phyloP scores from a whole-genome alignment of 1,140 invertebrate species.

The Apis mellifera region Amel_HAv3.1 CM009933.2:7743501-7744000 shows the following conservation, averaged over 20 bases:
- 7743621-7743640: too few species aligned
- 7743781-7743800: background rate
- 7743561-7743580: background rate
- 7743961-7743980: background rate
- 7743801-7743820: background rate
- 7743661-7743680: too few species aligned
- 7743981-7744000: background rate
- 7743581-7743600: background rate
- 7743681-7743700: too few species aligned
- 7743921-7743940: background rate
- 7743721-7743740: background rate
- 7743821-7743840: background rate
- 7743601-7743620: too few species aligned
- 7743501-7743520: background rate
- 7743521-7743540: background rate
- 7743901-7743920: background rate
- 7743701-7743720: too few species aligned
- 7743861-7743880: background rate
- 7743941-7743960: background rate
- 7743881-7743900: background rate
- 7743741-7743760: background rate
- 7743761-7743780: background rate
- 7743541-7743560: background rate
- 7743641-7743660: too few species aligned
- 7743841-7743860: background rate